Base-by-base conservation (phyloP, 2,888 invertebrate species). In the Hypomecis atomaria region DNA sequence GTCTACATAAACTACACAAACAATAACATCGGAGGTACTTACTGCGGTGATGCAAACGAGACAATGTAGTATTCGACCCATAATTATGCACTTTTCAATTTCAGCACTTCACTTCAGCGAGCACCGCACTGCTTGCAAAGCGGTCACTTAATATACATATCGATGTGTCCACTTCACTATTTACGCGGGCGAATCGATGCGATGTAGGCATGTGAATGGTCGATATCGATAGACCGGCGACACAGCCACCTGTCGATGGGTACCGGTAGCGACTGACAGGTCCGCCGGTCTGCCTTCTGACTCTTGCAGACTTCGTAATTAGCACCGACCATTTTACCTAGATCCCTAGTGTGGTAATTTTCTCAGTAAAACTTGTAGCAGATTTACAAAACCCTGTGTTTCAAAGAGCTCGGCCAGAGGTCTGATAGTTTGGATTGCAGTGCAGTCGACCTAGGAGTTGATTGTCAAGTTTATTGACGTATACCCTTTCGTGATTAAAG, bases 41-140 rank as follows among this genome's bases (percentile, higher is more conserved):
- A 90, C 90, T 78, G 85, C 71, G 65, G 76, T 77, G 71, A 86
- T 77, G 78, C 77, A 82, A 71, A 87, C 69, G 65, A 85, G 69
- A 66, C 77, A 82, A 67, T 77, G 70, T 65, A 82, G 71, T 78
- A 77, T 81, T 83, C 85, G 80, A 71, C 79, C 83, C 90, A 88
- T 89, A 66, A 66, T 71, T 75, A 69, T 73, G 64, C 71, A 78
- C 67, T 67, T 65, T 50, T 42, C 8, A 8, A 9, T 49, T 43
- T 38, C 54, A 72, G 50, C 75, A 76, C 75, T 78, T 65, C 72
- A 66, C 61, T 67, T 70, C 65, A 67, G 71, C 61, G 67, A 74
- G 77, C 77, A 81, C 79, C 67, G 67, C 62, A 59, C 66, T 52
- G 62, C 54, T 56, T 58, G 67, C 64, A 64, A 65, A 72, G 54